Evolutionary conservation across 2,888 invertebrate genomes (phyloP).

Genomic region (Bruchidius siliquastri): DNA sequence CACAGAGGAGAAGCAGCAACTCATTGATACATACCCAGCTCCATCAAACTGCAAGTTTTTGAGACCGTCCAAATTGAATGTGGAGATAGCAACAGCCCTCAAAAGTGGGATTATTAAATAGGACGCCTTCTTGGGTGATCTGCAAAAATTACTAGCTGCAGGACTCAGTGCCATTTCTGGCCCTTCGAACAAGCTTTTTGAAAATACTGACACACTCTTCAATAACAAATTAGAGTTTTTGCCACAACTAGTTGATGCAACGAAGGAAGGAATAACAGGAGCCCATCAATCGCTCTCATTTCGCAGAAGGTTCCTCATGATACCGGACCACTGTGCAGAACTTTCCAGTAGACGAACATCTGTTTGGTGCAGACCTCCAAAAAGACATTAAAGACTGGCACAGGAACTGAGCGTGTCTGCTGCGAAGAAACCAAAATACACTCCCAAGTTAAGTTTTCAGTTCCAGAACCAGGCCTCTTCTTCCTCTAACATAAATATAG

Average conservation of each 20-base stretch:
- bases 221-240: constrained; percentile 3
- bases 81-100: background rate
- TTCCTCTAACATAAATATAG: too few relatives aligned
- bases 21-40: too few relatives aligned
- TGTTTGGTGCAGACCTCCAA: constrained; percentile 1
- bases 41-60: too few relatives aligned
- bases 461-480: too few relatives aligned
- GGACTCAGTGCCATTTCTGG: background rate
- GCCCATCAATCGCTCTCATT: background rate
- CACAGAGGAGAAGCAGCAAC: too few relatives aligned
- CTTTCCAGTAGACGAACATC: constrained; percentile 1
- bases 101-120: background rate
- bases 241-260: constrained; percentile 1
- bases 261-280: constrained; percentile 2
- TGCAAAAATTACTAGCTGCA: constrained; percentile 2
- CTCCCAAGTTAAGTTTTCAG: too few relatives aligned
- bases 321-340: constrained; percentile 4
- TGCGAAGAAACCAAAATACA: background rate
- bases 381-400: constrained; percentile 1
- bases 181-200: background rate
- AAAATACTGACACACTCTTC: background rate
- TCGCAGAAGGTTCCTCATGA: constrained; percentile 1
- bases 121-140: background rate
- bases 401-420: too few relatives aligned
- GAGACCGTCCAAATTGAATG: background rate